phyloP scores from a whole-genome alignment of 2,888 invertebrate genomes.

The Julus scanicus region DNA sequence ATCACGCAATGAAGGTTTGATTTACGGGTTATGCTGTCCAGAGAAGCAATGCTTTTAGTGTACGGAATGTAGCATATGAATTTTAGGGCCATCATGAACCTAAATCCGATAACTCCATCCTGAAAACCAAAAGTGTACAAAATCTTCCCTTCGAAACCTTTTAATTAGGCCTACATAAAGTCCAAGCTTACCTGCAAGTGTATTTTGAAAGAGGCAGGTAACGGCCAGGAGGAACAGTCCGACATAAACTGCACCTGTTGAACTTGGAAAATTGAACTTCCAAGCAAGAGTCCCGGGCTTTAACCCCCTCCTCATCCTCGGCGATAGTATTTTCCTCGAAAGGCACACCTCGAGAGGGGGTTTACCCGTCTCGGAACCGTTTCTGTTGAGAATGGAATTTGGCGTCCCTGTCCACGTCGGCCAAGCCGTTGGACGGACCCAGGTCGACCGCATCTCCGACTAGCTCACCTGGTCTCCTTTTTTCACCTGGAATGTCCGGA shows the following conservation, averaged over 20 bases:
- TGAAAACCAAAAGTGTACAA: not conserved
- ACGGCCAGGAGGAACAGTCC: not conserved
- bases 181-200: not conserved
- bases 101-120: not conserved
- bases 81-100: too few relatives aligned
- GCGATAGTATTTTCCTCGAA: not conserved
- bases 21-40: not conserved
- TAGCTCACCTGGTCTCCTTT: not conserved
- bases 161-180: not conserved
- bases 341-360: not conserved
- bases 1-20: too few relatives aligned
- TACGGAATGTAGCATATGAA: too few relatives aligned
- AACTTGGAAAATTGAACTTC: not conserved
- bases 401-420: constrained; percentile 37
- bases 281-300: not conserved
- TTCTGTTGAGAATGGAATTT: not conserved
- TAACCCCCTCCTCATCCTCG: not conserved
- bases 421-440: not conserved
- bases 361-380: not conserved
- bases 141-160: not conserved
- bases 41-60: not conserved
- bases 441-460: not conserved
- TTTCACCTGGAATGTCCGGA: not conserved
- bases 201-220: not conserved
- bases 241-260: not conserved